These are phyloP conservation scores for Caradrina kadenii DNA, from an alignment of 2,888 invertebrate genomes.

Conservation along the genomic window DNA sequence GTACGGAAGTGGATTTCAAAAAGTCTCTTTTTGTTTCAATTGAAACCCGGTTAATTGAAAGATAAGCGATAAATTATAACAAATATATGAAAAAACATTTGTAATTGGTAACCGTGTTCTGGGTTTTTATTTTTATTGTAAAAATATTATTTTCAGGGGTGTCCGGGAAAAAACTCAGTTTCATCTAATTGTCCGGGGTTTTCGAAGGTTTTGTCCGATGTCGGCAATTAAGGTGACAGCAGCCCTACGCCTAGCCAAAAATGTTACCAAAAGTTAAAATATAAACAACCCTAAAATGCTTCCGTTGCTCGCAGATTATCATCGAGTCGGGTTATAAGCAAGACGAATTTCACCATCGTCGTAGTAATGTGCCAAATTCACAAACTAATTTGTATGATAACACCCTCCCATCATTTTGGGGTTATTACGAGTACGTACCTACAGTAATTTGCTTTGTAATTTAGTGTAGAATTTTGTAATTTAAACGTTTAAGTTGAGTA, in stretches of 20 bases:
- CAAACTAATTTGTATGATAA: constrained; percentile 61
- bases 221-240: too few species aligned
- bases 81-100: too few species aligned
- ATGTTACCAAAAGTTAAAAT: constrained; percentile 17
- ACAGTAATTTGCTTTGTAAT: constrained; percentile 54
- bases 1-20: too few species aligned
- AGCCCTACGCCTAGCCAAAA: background rate
- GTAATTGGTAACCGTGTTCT: too few species aligned
- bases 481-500: constrained; percentile 51
- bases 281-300: constrained; percentile 32
- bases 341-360: constrained; percentile 43
- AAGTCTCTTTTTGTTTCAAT: too few species aligned
- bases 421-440: constrained; percentile 17
- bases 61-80: too few species aligned
- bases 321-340: constrained; percentile 18
- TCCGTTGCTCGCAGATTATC: constrained; percentile 24
- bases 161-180: too few species aligned
- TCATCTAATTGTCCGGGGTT: too few species aligned
- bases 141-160: too few species aligned
- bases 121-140: too few species aligned
- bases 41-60: too few species aligned
- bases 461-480: constrained; percentile 51
- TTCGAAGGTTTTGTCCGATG: too few species aligned
- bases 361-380: constrained; percentile 48
- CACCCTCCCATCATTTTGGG: constrained; percentile 33